Evolutionary conservation across 2,888 invertebrate species (phyloP), one percentile per base, ranked within the genome.

Genomic region (Aplocera efformata): DNA sequence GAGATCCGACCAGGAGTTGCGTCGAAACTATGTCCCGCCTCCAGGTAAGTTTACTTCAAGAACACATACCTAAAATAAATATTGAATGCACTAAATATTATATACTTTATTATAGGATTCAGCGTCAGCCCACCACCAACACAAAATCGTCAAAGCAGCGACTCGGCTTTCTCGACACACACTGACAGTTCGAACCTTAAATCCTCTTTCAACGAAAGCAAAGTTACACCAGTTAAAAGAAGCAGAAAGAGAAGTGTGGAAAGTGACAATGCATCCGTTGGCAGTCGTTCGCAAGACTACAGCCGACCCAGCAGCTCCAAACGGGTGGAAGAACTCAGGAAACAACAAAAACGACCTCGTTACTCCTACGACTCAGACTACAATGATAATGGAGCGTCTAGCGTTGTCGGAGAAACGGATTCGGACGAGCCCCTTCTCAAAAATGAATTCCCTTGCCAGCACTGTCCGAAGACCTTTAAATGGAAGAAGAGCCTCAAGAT

Each of bases 141-240:
- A 1, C 83, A 76, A 1, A 84, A 73, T 46, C 72, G 88, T 28
- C 82, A 85, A 50, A 89, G 86, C 63, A 86, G 86, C 39, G 88
- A 89, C 56, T 89, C 88, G 0, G 86, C 86, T 0, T 83, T 88
- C 52, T 88, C 88, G 6, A 76, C 74, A 20, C 77, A 80, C 36
- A 84, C 88, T 0, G 85, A 89, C 45, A 60, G 67, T 37, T 84
- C 85, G 1, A 72, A 69, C 37, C 56, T 71, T 23, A 71, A 83
- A 57, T 62, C 77, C 0, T 69, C 73, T 6, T 66, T 74, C 1
- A 55, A 51, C 1, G 83, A 80, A 44, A 65, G 52, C 21, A 72
- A 77, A 50, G 48, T 56, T 4, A 72, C 73, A 1, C 72, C 82
- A 0, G 56, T 53, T 3, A 55, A 48, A 3, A 63, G 76, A 29